Base-by-base conservation (phyloP, 2,888 invertebrate species). In the Strigamia crassipes region DNA sequence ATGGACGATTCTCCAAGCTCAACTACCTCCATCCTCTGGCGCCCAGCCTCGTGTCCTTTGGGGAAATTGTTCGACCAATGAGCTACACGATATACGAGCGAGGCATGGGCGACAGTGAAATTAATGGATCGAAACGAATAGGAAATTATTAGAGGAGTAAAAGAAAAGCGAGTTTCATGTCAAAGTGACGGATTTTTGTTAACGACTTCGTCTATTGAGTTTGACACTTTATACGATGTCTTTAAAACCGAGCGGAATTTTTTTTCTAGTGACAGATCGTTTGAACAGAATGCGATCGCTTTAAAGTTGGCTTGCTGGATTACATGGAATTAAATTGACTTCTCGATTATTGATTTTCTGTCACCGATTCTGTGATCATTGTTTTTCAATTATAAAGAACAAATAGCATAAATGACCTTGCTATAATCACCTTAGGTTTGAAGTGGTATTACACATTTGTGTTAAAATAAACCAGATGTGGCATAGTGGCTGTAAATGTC, bases 61-160 rank as follows among this genome's bases (percentile, higher is more conserved):
- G 61, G 61, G 61, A 66, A 66, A 66, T 18, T 66, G 61, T n/a
- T 66, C 21, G 61, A 66, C 61, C 61, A 66, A 66, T 66, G 61
- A 21, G 61, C 21, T n/a, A 21, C 21, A 66, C 61, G 61, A 23
- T 21, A 23, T 9, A 38, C 10, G 38, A 38, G 38, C 38, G 38
- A 38, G 38, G 38, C 38, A 6, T 66, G 61, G 61, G 61, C 23
- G 61, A 66, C 61, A 66, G 61, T 66, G 61, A 18, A 66, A 66
- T 66, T 66, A 66, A 66, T 66, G 61, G 61, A 21, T 66, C 21
- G 61, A 21, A 66, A 66, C 61, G 23, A 66, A 66, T 66, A 18
- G 61, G 61, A 23, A 66, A 66, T 66, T 66, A 66, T 66, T 66
- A 21, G 61, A 66, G 23, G 18, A 21, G 61, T 66, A 23, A 23